A percentile compares a stretch with the other conserved stretches of the same genome.
phyloP scores from a whole-genome alignment of 2,888 invertebrate genomes.

The Villa cingulata region DNA sequence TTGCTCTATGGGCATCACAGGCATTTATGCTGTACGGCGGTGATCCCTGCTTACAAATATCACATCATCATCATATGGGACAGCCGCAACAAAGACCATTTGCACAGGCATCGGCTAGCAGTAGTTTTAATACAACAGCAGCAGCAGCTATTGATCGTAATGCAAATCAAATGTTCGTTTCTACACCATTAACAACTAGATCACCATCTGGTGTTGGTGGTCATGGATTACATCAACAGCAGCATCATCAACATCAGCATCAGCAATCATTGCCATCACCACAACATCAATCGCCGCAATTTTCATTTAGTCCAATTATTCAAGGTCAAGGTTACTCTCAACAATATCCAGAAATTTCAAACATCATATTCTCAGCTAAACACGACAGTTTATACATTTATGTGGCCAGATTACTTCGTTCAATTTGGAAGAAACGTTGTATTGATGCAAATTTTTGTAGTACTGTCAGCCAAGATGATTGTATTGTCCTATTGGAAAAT shows the following conservation, averaged over 20 bases:
- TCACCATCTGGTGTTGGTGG: conserved; percentile 5
- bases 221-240: conserved; percentile 1
- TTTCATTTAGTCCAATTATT: conserved; percentile 37
- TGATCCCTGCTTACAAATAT: conserved; percentile 41
- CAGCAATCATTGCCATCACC: conserved; percentile 1
- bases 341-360: conserved; percentile 20
- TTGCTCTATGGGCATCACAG: conserved; percentile 77
- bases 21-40: conserved; percentile 89
- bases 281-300: conserved; percentile 22
- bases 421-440: conserved; percentile 75
- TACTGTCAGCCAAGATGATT: conserved; percentile 53
- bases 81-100: conserved; percentile 1
- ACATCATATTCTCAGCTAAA: conserved; percentile 55
- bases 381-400: conserved; percentile 91
- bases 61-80: background rate
- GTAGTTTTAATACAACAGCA: background rate
- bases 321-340: conserved; percentile 8
- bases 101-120: conserved; percentile 6
- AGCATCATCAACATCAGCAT: conserved; percentile 1
- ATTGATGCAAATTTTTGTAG: conserved; percentile 56
- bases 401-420: conserved; percentile 72
- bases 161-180: conserved; percentile 28
- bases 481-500: conserved; percentile 58
- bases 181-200: conserved; percentile 28
- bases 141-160: too few relatives aligned